These are phyloP conservation scores for Cnemophilus loriae DNA, from an alignment of 2,113 vertebrate genomes.

Conservation along the genomic window DNA sequence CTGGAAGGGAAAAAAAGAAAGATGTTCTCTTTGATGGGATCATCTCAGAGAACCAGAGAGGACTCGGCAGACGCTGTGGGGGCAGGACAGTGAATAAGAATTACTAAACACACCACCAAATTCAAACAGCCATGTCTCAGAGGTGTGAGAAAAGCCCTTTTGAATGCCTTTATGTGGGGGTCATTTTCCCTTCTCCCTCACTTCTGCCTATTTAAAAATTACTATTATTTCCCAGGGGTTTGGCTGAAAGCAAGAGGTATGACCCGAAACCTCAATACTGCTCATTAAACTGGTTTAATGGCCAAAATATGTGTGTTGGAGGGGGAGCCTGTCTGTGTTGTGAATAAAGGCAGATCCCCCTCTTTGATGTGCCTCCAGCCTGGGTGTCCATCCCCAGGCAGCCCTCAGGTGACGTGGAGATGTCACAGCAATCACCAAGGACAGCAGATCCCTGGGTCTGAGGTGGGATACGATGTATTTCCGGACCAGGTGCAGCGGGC, in stretches of 20 bases:
- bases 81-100: neutral
- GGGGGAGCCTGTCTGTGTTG: no score
- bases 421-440: neutral
- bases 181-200: neutral
- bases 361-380: neutral
- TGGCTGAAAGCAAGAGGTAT: neutral
- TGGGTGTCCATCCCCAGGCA: neutral
- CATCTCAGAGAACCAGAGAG: neutral
- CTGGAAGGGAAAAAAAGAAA: neutral
- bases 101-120: neutral
- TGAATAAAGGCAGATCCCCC: neutral
- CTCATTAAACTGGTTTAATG: neutral
- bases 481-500: neutral
- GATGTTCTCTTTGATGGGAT: neutral
- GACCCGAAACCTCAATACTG: neutral
- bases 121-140: neutral
- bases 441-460: neutral
- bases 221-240: neutral
- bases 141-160: neutral
- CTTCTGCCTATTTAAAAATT: neutral
- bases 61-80: neutral
- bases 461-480: neutral
- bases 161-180: neutral
- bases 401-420: neutral
- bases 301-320: neutral